phyloP scores from a whole-genome alignment of 1,140 invertebrate genomes.

The Eciton burchellii region DNA sequence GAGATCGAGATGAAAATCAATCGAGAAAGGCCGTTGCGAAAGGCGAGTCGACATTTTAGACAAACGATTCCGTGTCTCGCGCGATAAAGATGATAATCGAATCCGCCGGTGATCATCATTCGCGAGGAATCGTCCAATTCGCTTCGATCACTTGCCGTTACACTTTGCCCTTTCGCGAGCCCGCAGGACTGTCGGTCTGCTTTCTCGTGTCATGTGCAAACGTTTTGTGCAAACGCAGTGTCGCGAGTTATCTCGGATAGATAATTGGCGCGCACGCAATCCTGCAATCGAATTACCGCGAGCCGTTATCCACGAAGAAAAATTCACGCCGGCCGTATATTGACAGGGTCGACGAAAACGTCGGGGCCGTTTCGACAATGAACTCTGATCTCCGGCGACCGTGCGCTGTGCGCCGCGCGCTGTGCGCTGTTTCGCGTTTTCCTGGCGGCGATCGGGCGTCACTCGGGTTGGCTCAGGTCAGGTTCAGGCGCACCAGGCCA shows the following conservation, averaged over 20 bases:
- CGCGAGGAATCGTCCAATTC: neutral
- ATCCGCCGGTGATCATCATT: neutral
- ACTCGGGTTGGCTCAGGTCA: constrained; percentile 70
- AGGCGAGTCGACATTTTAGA: neutral
- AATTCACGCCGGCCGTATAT: too few species aligned
- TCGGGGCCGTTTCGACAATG: neutral
- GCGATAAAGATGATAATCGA: neutral
- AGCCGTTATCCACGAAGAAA: too few species aligned
- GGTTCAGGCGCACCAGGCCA: constrained; percentile 61
- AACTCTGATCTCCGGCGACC: constrained; percentile 15
- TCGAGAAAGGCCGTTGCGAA: neutral
- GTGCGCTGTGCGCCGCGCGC: constrained; percentile 6
- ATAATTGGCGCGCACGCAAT: too few species aligned
- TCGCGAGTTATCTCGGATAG: too few species aligned
- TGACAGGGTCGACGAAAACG: too few species aligned
- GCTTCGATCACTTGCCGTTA: too few species aligned
- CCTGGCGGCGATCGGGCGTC: constrained; percentile 60
- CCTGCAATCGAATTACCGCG: too few species aligned
- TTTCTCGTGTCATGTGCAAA: too few species aligned
- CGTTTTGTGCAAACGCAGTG: too few species aligned
- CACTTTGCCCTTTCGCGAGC: too few species aligned
- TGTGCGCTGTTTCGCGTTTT: constrained; percentile 45
- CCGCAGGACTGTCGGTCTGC: too few species aligned
- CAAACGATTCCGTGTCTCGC: neutral
- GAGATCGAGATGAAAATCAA: neutral